Evolutionary conservation across 2,113 vertebrate genomes (phyloP).

Genomic region (Erythrocercus mccallii): DNA sequence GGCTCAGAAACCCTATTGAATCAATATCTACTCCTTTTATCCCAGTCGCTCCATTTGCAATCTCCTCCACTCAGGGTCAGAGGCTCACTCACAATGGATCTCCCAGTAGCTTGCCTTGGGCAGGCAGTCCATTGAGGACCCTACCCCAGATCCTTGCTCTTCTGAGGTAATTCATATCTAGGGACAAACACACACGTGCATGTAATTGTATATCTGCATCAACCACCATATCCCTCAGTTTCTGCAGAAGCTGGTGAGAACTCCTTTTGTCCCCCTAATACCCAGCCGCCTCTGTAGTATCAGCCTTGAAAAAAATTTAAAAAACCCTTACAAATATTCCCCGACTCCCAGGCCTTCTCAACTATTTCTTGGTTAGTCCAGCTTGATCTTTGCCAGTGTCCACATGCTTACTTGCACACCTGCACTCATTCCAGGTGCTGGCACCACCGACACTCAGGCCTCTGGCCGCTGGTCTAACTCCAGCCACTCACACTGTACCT

Average conservation of each 20-base stretch:
- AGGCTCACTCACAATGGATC: neutral
- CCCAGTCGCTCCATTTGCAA: neutral
- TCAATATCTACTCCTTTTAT: neutral
- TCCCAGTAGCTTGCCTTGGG: neutral
- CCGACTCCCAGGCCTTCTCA: neutral
- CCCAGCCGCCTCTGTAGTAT: neutral
- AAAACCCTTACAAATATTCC: rapidly evolving
- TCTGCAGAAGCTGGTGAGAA: neutral
- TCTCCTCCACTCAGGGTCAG: neutral
- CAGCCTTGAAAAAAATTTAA: neutral
- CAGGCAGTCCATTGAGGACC: neutral
- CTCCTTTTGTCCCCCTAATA: neutral
- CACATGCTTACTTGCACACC: neutral
- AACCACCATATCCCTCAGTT: rapidly evolving
- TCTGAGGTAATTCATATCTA: neutral
- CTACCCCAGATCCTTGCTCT: neutral
- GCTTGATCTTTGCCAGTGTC: neutral
- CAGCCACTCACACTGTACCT: no score
- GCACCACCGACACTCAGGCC: no score
- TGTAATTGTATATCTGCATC: neutral
- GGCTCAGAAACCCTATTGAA: neutral
- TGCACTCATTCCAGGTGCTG: no score
- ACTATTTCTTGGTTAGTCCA: neutral
- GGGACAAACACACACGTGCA: neutral
- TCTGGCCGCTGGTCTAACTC: no score